phyloP scores from a whole-genome alignment of 1,140 invertebrate genomes.

The Plodia interpunctella region DNA sequence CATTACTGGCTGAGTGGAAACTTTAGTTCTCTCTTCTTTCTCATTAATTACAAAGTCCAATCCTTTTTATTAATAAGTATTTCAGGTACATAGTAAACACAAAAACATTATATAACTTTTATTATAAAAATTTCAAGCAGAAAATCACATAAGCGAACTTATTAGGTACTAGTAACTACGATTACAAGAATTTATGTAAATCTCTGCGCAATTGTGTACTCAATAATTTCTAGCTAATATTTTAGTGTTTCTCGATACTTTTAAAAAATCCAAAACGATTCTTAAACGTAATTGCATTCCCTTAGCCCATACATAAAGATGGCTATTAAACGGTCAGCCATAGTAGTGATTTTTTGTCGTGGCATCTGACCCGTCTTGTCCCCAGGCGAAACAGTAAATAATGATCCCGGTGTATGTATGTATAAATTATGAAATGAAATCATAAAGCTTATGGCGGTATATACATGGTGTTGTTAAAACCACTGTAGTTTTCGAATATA shows the following conservation, averaged over 20 bases:
- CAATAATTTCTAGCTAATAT: no score
- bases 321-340: constrained; percentile 28
- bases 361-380: constrained; percentile 34
- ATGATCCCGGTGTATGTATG: constrained; percentile 39
- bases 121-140: no score
- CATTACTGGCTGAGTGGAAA: no score
- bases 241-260: background rate
- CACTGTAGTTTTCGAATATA: background rate
- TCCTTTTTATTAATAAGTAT: no score
- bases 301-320: constrained; percentile 23
- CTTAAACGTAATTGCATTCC: constrained; percentile 24
- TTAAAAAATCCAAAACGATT: constrained; percentile 18
- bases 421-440: constrained; percentile 49
- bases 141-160: no score
- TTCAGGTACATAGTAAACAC: no score
- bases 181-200: no score
- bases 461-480: constrained; percentile 25
- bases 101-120: no score
- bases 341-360: constrained; percentile 38
- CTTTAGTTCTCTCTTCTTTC: no score
- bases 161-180: no score
- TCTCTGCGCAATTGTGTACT: no score
- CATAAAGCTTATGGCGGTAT: constrained; percentile 31
- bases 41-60: no score
- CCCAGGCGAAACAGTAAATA: constrained; percentile 49